A percentile compares a stretch with the other conserved stretches of the same genome.
Conservation (phyloP, 2,888 invertebrate species). For the Acrobasis suavella region DNA sequence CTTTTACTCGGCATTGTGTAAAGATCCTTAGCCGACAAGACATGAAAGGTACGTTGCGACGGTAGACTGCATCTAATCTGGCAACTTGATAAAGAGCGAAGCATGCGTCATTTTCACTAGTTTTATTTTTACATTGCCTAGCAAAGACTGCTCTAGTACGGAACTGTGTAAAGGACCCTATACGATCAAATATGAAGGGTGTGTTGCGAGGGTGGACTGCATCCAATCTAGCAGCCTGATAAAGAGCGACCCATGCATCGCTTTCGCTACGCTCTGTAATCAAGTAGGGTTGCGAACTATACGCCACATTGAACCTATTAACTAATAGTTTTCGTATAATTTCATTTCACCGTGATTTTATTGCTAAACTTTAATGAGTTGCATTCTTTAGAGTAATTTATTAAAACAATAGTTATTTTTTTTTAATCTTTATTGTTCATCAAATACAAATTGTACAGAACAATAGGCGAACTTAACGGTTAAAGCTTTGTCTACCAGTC, state of each 20-base stretch:
- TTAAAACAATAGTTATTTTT: neutral
- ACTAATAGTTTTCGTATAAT: conserved; percentile 45
- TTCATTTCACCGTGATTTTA: conserved; percentile 21
- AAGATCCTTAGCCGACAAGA: conserved; percentile 26
- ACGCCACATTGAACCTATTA: conserved; percentile 44
- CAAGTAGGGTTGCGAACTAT: conserved; percentile 63
- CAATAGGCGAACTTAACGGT: no score
- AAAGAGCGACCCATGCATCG: conserved; percentile 65
- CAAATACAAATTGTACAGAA: no score
- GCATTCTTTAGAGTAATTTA: conserved; percentile 19
- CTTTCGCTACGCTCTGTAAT: conserved; percentile 69
- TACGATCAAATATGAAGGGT: conserved; percentile 37
- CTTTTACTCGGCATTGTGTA: neutral
- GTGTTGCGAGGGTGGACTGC: conserved; percentile 60
- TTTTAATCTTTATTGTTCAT: no score
- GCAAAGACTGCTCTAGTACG: conserved; percentile 39
- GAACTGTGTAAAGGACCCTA: conserved; percentile 29
- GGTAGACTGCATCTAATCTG: conserved; percentile 65
- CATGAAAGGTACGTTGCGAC: conserved; percentile 50
- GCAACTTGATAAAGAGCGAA: conserved; percentile 60
- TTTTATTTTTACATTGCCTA: no score
- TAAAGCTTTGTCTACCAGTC: no score
- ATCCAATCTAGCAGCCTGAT: conserved; percentile 63
- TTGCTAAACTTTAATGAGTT: conserved; percentile 17
- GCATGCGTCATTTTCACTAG: conserved; percentile 61